phyloP scores from a whole-genome alignment of 2,797 vertebrate species.

The Enteromius unitaeniatus region DNA sequence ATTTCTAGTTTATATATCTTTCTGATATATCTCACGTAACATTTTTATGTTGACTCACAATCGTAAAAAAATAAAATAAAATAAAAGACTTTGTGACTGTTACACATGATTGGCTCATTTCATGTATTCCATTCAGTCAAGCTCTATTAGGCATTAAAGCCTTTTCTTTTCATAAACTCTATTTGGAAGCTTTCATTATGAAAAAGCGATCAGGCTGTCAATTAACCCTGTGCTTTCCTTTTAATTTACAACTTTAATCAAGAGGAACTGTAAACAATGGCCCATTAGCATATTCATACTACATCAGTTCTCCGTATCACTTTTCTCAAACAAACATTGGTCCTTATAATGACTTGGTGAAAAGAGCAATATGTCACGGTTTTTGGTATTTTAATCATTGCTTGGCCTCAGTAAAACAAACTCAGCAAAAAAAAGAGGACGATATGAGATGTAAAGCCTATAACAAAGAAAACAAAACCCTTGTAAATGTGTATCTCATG shows the following conservation, averaged over 20 bases:
- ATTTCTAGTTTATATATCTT: neutral
- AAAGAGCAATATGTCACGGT: constrained; percentile 16
- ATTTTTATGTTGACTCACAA: neutral
- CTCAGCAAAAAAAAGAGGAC: neutral
- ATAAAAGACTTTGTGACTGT: neutral
- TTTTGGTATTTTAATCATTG: constrained; percentile 6
- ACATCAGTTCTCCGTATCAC: constrained; percentile 58
- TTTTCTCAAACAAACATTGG: constrained; percentile 29
- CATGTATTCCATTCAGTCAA: constrained; percentile 28
- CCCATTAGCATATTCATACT: constrained; percentile 59
- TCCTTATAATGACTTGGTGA: constrained; percentile 8
- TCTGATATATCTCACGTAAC: neutral
- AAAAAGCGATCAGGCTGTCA: constrained; percentile 57
- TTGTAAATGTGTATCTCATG: neutral
- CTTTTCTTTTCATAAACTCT: constrained; percentile 40
- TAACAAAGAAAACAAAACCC: neutral
- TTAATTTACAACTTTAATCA: constrained; percentile 60
- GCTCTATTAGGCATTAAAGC: constrained; percentile 27
- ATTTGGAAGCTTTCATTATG: constrained; percentile 56
- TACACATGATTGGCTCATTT: constrained; percentile 28
- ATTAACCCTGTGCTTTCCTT: constrained; percentile 46
- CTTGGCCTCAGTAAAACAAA: neutral
- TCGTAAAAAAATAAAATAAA: neutral
- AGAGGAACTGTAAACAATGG: constrained; percentile 64
- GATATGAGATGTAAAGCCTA: neutral